phyloP scores from a whole-genome alignment of 1,140 invertebrate species.

The Anadara kagoshimensis region DNA sequence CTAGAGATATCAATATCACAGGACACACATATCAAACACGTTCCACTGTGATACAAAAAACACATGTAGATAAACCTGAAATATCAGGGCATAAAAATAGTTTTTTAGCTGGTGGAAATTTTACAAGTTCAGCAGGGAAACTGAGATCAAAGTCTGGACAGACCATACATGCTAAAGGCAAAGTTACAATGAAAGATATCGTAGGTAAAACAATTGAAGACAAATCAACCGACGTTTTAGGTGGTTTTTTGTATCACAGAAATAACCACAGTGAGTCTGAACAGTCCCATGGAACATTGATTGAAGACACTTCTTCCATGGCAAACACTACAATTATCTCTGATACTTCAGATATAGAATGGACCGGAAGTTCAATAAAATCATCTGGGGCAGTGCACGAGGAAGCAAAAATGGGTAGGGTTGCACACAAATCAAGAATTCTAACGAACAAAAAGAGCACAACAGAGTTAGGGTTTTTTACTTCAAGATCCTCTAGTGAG shows the following conservation, averaged over 20 bases:
- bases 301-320: not conserved
- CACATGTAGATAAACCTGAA: slow-evolving; percentile 7
- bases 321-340: not conserved
- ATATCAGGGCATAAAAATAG: not conserved
- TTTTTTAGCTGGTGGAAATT: slow-evolving; percentile 7
- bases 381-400: not conserved
- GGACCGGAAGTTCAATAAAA: not conserved
- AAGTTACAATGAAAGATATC: slow-evolving; percentile 2
- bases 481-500: not conserved
- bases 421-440: not conserved
- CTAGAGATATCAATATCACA: not conserved
- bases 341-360: slow-evolving; percentile 3
- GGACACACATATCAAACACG: slow-evolving; percentile 1
- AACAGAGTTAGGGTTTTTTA: not conserved
- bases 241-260: not conserved
- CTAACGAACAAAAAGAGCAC: not conserved
- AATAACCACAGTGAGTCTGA: not conserved
- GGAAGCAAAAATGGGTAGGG: not conserved
- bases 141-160: not conserved
- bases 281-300: slow-evolving; percentile 1
- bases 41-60: not conserved
- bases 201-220: not conserved
- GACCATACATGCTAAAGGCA: not conserved
- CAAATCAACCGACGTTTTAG: not conserved
- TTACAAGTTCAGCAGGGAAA: not conserved